These are phyloP conservation scores for Prunella fulvescens DNA, from an alignment of 2,113 vertebrate genomes.

Conservation along the genomic window DNA sequence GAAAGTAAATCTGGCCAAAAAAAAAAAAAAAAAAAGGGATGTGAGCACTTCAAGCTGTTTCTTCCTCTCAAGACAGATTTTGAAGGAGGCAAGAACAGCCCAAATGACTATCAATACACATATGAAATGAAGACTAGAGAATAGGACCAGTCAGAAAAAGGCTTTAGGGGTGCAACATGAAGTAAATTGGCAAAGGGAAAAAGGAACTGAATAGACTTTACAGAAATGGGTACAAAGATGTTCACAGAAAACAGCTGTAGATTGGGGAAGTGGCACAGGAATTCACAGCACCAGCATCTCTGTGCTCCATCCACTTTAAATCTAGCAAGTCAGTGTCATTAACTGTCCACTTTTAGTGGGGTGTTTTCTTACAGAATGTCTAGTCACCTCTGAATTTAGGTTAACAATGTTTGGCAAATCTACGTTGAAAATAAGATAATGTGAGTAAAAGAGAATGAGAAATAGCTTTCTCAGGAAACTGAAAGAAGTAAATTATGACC, in stretches of 20 bases:
- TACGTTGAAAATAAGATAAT: accelerated
- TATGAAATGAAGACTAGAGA: background rate
- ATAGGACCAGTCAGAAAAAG: background rate
- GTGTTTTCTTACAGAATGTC: background rate
- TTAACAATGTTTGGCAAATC: background rate
- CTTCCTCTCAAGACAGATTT: background rate
- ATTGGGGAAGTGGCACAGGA: background rate
- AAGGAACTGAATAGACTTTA: background rate
- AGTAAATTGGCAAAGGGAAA: background rate
- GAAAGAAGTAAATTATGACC: background rate
- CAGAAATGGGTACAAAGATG: background rate
- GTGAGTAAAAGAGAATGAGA: background rate
- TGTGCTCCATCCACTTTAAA: background rate
- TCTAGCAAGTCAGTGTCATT: background rate
- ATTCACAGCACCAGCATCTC: background rate
- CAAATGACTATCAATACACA: background rate
- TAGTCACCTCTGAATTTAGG: background rate
- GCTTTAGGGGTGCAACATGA: background rate
- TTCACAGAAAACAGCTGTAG: background rate
- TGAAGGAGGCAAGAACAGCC: background rate
- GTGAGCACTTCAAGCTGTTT: background rate
- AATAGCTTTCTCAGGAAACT: background rate
- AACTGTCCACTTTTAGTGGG: background rate
- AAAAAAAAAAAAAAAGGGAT: background rate
- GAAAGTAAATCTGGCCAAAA: background rate